phyloP scores from a whole-genome alignment of 2,888 invertebrate genomes.

The Petrolisthes cinctipes region DNA sequence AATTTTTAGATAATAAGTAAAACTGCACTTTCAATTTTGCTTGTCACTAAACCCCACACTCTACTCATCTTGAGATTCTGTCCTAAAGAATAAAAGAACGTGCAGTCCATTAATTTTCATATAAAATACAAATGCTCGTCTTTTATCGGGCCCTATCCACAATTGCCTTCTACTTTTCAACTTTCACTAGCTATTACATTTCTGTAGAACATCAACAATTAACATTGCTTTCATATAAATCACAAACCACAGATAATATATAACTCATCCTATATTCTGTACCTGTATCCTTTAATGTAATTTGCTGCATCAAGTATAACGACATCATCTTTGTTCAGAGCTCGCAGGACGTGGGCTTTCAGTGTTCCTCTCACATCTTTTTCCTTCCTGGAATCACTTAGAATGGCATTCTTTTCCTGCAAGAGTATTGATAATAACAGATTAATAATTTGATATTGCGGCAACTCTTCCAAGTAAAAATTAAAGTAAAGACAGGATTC shows the following conservation, averaged over 20 bases:
- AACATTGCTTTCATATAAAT: too few relatives aligned
- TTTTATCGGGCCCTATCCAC: too few relatives aligned
- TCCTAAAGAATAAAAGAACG: too few relatives aligned
- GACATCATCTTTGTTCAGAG: slow-evolving; percentile 46
- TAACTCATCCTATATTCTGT: neutral
- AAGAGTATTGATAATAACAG: neutral
- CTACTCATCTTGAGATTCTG: too few relatives aligned
- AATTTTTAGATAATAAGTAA: too few relatives aligned
- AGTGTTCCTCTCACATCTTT: slow-evolving; percentile 57
- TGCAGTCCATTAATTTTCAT: too few relatives aligned
- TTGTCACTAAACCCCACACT: too few relatives aligned
- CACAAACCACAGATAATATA: slow-evolving; percentile 60
- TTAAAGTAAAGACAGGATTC: neutral
- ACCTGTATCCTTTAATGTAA: slow-evolving; percentile 65
- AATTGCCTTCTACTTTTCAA: too few relatives aligned
- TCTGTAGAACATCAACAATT: too few relatives aligned
- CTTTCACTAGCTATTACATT: too few relatives aligned
- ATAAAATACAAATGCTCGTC: too few relatives aligned
- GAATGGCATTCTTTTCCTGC: slow-evolving; percentile 44
- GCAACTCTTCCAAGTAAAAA: neutral
- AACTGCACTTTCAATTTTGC: too few relatives aligned
- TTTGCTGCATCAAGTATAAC: slow-evolving; percentile 63
- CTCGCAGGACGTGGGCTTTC: slow-evolving; percentile 55
- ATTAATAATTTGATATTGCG: neutral
- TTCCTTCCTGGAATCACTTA: slow-evolving; percentile 47